A percentile compares a stretch with the other conserved stretches of the same genome.
Conservation (phyloP, 2,888 invertebrate species). For the Holacanthella duospinosa region DNA sequence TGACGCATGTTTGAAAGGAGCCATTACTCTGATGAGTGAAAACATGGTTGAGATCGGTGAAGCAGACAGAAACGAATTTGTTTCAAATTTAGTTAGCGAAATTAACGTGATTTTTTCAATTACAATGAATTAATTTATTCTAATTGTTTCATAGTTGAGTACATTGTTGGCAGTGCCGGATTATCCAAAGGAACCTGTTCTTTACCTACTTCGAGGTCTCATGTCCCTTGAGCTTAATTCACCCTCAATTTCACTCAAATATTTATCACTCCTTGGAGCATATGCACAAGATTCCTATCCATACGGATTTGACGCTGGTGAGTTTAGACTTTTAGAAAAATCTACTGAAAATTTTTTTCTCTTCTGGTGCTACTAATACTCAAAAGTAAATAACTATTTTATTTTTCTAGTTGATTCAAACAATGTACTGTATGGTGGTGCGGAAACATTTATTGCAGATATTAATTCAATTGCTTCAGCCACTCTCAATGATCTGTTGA, state of each 20-base stretch:
- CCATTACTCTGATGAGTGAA: constrained; percentile 52
- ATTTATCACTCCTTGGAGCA: constrained; percentile 43
- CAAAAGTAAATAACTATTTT: too few species aligned
- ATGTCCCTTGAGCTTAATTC: constrained; percentile 27
- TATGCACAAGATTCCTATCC: constrained; percentile 71
- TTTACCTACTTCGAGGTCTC: constrained; percentile 32
- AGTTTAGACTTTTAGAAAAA: constrained; percentile 9
- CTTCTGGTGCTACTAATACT: not conserved
- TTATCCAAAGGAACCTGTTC: constrained; percentile 33
- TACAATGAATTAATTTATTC: too few species aligned
- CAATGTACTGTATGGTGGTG: constrained; percentile 80
- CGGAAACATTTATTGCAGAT: constrained; percentile 71
- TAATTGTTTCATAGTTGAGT: constrained; percentile 25
- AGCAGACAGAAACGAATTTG: constrained; percentile 22
- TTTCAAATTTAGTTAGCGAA: constrained; percentile 33
- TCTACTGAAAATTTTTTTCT: not conserved
- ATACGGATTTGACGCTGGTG: constrained; percentile 75
- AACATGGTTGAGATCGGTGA: constrained; percentile 25
- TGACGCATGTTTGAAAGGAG: constrained; percentile 86
- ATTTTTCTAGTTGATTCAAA: constrained; percentile 76
- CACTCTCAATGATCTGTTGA: constrained; percentile 64
- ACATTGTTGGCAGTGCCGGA: constrained; percentile 35
- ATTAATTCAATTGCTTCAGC: constrained; percentile 52
- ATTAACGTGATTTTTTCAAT: too few species aligned
- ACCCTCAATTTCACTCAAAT: constrained; percentile 20